These are phyloP conservation scores for Sebastes nivosus DNA, from an alignment of 2,797 vertebrate genomes.

Conservation along the genomic window DNA sequence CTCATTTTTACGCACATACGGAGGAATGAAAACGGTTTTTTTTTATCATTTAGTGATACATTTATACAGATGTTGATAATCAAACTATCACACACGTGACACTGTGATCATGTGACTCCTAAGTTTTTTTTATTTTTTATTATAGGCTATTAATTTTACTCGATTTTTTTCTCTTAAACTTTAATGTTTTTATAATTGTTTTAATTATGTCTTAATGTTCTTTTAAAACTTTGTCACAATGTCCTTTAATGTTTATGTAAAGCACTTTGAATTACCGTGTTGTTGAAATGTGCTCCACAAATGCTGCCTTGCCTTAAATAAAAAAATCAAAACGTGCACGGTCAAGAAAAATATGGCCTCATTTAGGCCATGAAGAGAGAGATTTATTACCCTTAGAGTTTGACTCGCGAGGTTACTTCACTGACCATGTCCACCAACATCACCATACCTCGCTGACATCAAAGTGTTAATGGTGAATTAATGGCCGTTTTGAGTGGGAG, in stretches of 20 bases:
- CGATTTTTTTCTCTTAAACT: background rate
- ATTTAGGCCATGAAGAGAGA: background rate
- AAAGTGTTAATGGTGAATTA: constrained; percentile 70
- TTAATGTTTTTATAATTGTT: too few species aligned
- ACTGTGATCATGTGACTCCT: background rate
- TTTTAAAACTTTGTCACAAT: too few species aligned
- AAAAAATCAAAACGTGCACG: background rate
- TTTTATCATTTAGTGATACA: background rate
- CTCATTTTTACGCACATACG: background rate
- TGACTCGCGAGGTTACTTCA: constrained; percentile 28
- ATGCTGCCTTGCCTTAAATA: too few species aligned
- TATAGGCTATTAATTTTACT: background rate
- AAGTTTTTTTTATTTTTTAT: background rate
- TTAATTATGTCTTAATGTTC: too few species aligned
- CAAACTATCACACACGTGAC: background rate
- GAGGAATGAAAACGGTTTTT: background rate
- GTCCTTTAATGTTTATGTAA: too few species aligned
- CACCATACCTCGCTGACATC: constrained; percentile 66
- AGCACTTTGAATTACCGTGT: too few species aligned
- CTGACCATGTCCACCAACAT: constrained; percentile 66
- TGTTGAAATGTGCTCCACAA: too few species aligned
- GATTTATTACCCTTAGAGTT: constrained; percentile 50
- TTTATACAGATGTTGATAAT: background rate
- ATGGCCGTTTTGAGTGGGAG: constrained; percentile 52
- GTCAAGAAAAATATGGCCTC: constrained; percentile 3